phyloP scores from a whole-genome alignment of 2,797 vertebrate genomes.

The Xenentodon cancila region DNA sequence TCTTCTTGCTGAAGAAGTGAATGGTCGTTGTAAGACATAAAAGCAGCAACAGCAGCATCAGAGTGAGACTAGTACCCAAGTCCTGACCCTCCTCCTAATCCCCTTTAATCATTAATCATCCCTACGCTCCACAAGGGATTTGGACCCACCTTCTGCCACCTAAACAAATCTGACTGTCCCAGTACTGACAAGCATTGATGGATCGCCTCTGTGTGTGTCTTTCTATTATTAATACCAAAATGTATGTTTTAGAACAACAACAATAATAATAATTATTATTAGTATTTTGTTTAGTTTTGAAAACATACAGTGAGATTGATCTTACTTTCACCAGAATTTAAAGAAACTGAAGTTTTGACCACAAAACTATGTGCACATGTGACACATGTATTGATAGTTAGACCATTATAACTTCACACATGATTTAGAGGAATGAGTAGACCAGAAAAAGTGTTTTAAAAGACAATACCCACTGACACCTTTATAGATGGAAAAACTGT shows the following conservation, averaged over 20 bases:
- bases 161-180: constrained; percentile 70
- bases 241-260: no score
- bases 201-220: constrained; percentile 6
- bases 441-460: not conserved
- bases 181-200: constrained; percentile 41
- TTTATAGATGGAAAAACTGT: not conserved
- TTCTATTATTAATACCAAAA: not conserved
- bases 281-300: no score
- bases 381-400: no score
- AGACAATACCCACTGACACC: not conserved
- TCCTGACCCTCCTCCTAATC: constrained; percentile 80
- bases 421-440: no score
- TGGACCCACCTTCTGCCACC: constrained; percentile 81
- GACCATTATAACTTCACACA: no score
- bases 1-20: constrained; percentile 35
- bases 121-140: constrained; percentile 77
- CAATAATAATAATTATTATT: no score
- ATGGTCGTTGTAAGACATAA: constrained; percentile 28
- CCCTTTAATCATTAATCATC: constrained; percentile 83
- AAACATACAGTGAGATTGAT: no score
- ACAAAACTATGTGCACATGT: no score
- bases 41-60: constrained; percentile 44
- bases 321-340: no score
- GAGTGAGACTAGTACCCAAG: constrained; percentile 58
- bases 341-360: no score